Percentiles rank a stretch among this genome's conserved stretches.
These are phyloP conservation scores for Tauraco hartlaubi DNA, from an alignment of 2,797 vertebrate genomes.

Conservation along the genomic window DNA sequence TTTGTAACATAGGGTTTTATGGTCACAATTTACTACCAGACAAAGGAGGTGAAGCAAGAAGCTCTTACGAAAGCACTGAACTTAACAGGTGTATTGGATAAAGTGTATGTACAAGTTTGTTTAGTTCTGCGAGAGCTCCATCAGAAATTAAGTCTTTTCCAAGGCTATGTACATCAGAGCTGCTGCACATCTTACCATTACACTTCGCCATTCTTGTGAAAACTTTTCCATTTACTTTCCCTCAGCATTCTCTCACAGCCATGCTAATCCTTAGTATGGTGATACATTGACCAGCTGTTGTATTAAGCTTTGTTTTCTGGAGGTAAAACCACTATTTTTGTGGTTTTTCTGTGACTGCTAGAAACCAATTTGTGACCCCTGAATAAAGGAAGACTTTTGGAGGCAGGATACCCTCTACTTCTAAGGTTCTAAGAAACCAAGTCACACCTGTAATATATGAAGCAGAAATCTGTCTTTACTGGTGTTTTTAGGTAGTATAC, in stretches of 20 bases:
- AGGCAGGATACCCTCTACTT: not conserved
- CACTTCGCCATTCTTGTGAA: not conserved
- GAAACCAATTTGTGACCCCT: not conserved
- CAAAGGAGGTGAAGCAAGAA: not conserved
- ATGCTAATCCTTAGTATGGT: not conserved
- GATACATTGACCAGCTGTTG: not conserved
- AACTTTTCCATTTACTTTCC: not conserved
- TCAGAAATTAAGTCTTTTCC: not conserved
- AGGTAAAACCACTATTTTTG: not conserved
- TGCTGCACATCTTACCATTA: not conserved
- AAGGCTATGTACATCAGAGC: not conserved
- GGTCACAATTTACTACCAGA: not conserved
- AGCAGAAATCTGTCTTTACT: not conserved
- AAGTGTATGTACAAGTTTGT: not conserved
- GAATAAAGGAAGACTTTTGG: not conserved
- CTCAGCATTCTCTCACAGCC: not conserved
- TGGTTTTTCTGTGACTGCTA: not conserved
- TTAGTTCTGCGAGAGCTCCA: not conserved
- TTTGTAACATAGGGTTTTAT: not conserved
- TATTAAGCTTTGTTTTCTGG: not conserved
- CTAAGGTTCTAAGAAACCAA: not conserved
- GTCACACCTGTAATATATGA: rapidly evolving
- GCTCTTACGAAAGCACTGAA: not conserved
- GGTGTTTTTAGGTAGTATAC: not conserved
- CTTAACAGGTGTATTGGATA: not conserved